A percentile compares a stretch with the other conserved stretches of the same genome.
Conservation (phyloP, 2,888 invertebrate species). For the Morpho helenor region DNA sequence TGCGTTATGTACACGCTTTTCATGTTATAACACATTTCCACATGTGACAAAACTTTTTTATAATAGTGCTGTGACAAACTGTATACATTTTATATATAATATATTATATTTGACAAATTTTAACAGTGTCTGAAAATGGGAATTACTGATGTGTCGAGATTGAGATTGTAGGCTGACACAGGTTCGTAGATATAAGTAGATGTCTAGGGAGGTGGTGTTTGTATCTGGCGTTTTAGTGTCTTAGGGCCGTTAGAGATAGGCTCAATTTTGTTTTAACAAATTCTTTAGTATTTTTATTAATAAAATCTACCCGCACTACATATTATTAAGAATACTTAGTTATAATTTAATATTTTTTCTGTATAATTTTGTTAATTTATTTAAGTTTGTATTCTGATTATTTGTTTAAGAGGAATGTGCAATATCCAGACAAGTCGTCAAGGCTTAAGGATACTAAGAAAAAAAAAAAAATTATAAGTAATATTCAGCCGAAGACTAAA, state of each 20-base stretch:
- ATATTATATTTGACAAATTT: constrained; percentile 31
- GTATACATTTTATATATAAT: constrained; percentile 29
- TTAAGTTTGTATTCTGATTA: too few relatives aligned
- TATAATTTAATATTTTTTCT: too few relatives aligned
- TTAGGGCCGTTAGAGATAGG: background rate
- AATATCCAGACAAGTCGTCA: too few relatives aligned
- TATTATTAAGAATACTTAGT: too few relatives aligned
- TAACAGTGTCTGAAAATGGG: constrained; percentile 44
- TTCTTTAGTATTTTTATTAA: too few relatives aligned
- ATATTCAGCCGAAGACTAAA: too few relatives aligned
- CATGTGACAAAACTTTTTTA: constrained; percentile 65
- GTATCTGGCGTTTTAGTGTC: constrained; percentile 7
- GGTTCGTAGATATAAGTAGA: constrained; percentile 31
- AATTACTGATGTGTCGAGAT: constrained; percentile 34
- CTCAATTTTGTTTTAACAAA: too few relatives aligned
- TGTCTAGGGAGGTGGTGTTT: constrained; percentile 10
- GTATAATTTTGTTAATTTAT: too few relatives aligned
- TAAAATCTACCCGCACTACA: too few relatives aligned
- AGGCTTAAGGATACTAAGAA: too few relatives aligned
- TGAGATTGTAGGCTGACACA: constrained; percentile 40
- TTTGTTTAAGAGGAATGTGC: too few relatives aligned
- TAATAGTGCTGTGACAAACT: constrained; percentile 46
- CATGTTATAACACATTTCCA: constrained; percentile 34
- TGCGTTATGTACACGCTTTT: constrained; percentile 39
- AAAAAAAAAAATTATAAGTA: too few relatives aligned